Base-by-base conservation (phyloP, 2,797 vertebrate species). In the Otolemur crassicaudatus region DNA sequence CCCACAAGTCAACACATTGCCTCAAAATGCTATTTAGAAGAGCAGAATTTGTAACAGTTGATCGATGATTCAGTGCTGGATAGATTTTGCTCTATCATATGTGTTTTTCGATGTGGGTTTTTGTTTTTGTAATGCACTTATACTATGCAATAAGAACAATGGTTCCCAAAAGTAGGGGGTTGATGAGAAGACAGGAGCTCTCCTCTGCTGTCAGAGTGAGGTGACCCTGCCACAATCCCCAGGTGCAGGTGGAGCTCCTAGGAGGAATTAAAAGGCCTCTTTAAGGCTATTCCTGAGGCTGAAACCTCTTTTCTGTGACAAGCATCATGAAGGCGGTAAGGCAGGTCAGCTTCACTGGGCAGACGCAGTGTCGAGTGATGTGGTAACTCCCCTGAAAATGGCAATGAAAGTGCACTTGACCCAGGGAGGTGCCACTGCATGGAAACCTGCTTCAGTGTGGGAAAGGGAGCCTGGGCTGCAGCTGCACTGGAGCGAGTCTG, bases 181-280 rank as follows among this genome's bases (percentile, higher is more conserved):
- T 67, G 40, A 80, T 5, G 19, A 61, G 49, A 95, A 83, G 63
- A 63, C 9, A 13, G n/a, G 40, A 75, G 31, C 53, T 89, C 49
- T 73, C 87, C 75, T 89, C 29, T 7, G 60, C 65, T 91, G 53
- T 81, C 72, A 76, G 91, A 77, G 85, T 6, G 75, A 91, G 73
- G 61, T 76, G 91, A 83, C 89, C 37, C 84, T 31, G 23, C 81
- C 40, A 73, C 76, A 69, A 73, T 90, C 90, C 76, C 70, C 76
- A 90, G 80, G 56, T 58, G 11, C 79, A 72, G 46, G 67, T 31
- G 87, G 72, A 61, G 25, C 65, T 81, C 91, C 63, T 31, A 16
- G 90, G 92, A 85, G 96, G 93, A 87, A 87, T 92, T 58, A 61
- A 87, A 93, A 91, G 61, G 72, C 72, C 87, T 88, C 94, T 87